Percentiles rank a stretch among this genome's conserved stretches.
Evolutionary conservation across 2,797 vertebrate genomes (phyloP).

Genomic region (Enteromius radiatus): DNA sequence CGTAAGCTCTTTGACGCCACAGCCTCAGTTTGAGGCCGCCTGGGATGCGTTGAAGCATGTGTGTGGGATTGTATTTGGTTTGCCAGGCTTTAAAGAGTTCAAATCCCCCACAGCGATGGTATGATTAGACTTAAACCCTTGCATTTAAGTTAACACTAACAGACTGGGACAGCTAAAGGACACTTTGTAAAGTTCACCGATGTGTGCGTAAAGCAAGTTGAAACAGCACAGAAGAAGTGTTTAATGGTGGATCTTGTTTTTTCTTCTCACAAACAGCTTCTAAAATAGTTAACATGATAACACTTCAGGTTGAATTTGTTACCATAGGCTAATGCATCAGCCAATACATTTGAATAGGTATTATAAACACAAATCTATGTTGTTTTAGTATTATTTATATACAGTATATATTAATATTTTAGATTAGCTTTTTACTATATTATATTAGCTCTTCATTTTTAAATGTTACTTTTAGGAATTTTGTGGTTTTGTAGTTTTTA

Average conservation of each 20-base stretch:
- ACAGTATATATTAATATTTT: neutral
- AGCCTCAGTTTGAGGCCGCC: slow-evolving; percentile 25
- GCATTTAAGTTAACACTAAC: slow-evolving; percentile 38
- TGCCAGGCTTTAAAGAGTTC: slow-evolving; percentile 52
- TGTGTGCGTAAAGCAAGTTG: neutral
- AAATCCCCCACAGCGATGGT: slow-evolving; percentile 48
- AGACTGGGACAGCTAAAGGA: slow-evolving; percentile 21
- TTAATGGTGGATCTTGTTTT: neutral
- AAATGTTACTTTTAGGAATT: neutral
- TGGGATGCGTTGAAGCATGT: slow-evolving; percentile 28
- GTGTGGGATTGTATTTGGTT: slow-evolving; percentile 44
- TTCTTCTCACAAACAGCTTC: neutral
- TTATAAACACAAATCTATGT: neutral
- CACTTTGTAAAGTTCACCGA: neutral
- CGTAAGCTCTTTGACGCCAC: slow-evolving; percentile 54
- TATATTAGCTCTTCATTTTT: too few relatives aligned
- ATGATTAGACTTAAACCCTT: slow-evolving; percentile 48
- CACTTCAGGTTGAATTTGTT: neutral
- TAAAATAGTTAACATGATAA: neutral
- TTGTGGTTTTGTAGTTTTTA: neutral
- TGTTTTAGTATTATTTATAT: neutral
- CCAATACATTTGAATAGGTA: neutral
- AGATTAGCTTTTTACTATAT: neutral
- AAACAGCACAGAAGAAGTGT: neutral
- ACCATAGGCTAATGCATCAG: neutral